Percentiles rank a stretch among this genome's conserved stretches.
Evolutionary conservation across 2,888 invertebrate species (phyloP).

Genomic region (Nesidiocoris tenuis): DNA sequence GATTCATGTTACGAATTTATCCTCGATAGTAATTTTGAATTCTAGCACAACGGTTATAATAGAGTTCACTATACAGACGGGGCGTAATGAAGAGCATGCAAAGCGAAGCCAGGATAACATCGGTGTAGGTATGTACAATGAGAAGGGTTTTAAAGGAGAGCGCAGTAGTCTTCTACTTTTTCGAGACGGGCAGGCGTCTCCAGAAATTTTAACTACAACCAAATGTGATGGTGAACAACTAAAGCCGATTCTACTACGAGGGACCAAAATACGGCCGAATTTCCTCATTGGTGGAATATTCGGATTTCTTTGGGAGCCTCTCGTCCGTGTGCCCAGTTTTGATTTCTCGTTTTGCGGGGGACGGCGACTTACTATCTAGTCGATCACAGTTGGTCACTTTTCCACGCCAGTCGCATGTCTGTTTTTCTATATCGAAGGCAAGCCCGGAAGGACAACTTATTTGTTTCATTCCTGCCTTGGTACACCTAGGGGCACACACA

Average conservation of each 20-base stretch:
- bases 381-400: slow-evolving; percentile 95
- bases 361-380: slow-evolving; percentile 82
- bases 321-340: background rate
- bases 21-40: too few relatives aligned
- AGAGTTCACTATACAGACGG: too few relatives aligned
- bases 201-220: background rate
- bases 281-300: slow-evolving; percentile 15
- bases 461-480: slow-evolving; percentile 93
- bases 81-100: background rate
- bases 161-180: background rate
- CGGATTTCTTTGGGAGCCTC: slow-evolving; percentile 29
- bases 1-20: too few relatives aligned
- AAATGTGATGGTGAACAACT: slow-evolving; percentile 26
- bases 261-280: slow-evolving; percentile 30
- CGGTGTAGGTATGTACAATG: background rate
- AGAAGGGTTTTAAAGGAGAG: background rate
- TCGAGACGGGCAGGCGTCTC: background rate
- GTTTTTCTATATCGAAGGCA: slow-evolving; percentile 96
- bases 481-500: slow-evolving; percentile 68
- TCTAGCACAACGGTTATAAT: too few relatives aligned
- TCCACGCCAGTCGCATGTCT: slow-evolving; percentile 98
- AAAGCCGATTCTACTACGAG: slow-evolving; percentile 30
- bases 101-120: background rate
- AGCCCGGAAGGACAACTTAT: slow-evolving; percentile 95
- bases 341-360: slow-evolving; percentile 20